These are phyloP conservation scores for Trichomycterus rosablanca DNA, from an alignment of 2,113 vertebrate genomes.

Conservation along the genomic window DNA sequence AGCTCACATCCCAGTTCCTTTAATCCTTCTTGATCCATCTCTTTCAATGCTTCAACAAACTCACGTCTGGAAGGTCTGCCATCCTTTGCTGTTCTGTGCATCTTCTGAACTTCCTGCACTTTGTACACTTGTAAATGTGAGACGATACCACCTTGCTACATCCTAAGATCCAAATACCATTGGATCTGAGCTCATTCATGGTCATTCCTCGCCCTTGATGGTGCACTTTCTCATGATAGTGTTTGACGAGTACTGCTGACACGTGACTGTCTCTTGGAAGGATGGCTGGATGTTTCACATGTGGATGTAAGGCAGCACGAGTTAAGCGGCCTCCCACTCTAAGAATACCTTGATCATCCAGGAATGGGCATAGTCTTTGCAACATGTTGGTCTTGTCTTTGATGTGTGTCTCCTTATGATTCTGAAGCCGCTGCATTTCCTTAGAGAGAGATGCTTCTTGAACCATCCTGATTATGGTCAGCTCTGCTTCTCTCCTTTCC, in stretches of 20 bases:
- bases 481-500: too few species aligned
- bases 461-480: conserved; percentile 23
- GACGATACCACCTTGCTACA: not conserved
- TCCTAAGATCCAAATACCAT: not conserved
- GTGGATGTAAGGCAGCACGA: too few species aligned
- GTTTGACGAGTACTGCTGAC: not conserved
- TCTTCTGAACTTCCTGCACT: too few species aligned
- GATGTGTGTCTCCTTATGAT: conserved; percentile 7
- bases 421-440: conserved; percentile 24
- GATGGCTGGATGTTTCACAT: too few species aligned
- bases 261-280: not conserved
- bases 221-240: not conserved
- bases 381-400: conserved; percentile 1
- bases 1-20: too few species aligned
- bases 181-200: not conserved
- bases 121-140: not conserved
- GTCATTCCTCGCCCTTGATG: too few species aligned
- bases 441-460: conserved; percentile 26
- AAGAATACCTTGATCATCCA: too few species aligned
- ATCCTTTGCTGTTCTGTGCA: too few species aligned
- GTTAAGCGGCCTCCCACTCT: too few species aligned
- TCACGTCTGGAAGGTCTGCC: too few species aligned
- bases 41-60: too few species aligned
- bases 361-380: conserved; percentile 29
- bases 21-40: too few species aligned